phyloP scores from a whole-genome alignment of 2,797 vertebrate species.

The Danio choprae region DNA sequence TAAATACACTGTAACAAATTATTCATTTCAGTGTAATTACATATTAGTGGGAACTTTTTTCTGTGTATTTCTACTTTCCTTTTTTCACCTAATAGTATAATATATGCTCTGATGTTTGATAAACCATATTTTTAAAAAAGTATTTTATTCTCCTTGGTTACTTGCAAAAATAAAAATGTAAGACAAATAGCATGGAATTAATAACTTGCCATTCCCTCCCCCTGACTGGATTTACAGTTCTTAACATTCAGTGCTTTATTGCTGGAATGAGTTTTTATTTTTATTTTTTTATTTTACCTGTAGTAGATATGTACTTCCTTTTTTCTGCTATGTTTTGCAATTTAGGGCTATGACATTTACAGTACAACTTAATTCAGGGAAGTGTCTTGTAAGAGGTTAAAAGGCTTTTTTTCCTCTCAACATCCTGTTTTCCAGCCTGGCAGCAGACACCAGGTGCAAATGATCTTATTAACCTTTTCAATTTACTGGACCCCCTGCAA shows the following conservation, averaged over 20 bases:
- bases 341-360: not conserved
- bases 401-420: slow-evolving; percentile 25
- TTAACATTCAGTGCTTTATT: not conserved
- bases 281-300: too few relatives aligned
- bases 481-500: slow-evolving; percentile 57
- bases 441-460: slow-evolving; percentile 59
- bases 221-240: not conserved
- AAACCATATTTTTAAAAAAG: not conserved
- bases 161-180: not conserved
- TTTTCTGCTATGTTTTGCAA: slow-evolving; percentile 18
- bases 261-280: not conserved
- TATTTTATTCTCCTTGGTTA: not conserved
- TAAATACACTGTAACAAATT: too few relatives aligned
- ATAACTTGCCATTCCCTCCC: not conserved
- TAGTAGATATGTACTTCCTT: slow-evolving; percentile 1
- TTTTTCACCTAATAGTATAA: not conserved
- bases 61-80: not conserved
- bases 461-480: slow-evolving; percentile 65
- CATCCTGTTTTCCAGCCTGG: slow-evolving; percentile 51
- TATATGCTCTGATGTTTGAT: not conserved
- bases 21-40: too few relatives aligned
- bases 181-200: not conserved
- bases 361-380: not conserved
- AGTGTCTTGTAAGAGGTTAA: slow-evolving; percentile 7
- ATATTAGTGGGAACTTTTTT: too few relatives aligned